Conservation (phyloP, 2,888 invertebrate species). For the Hemithea aestivaria region DNA sequence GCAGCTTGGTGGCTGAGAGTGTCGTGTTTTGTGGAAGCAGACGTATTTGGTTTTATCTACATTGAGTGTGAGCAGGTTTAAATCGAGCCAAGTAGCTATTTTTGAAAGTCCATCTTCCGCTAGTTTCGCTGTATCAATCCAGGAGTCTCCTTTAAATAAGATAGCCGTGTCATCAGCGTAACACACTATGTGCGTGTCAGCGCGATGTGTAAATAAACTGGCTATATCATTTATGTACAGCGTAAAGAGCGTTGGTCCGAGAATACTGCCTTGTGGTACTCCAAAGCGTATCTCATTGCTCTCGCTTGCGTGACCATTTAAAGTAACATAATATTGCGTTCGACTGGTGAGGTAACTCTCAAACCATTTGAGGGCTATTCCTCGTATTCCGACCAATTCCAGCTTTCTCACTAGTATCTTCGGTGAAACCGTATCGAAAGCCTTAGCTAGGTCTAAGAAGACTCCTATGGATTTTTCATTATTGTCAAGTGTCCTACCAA, state of each 20-base stretch:
- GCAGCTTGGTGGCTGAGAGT: background rate
- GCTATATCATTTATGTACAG: background rate
- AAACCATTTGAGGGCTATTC: background rate
- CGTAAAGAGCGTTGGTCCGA: background rate
- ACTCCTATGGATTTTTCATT: background rate
- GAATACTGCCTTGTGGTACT: background rate
- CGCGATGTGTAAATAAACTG: background rate
- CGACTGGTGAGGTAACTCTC: background rate
- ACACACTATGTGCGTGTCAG: background rate
- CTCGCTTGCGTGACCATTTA: background rate
- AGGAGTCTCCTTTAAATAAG: background rate
- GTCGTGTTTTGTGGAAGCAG: background rate
- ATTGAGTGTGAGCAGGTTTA: background rate
- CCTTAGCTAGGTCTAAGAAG: background rate
- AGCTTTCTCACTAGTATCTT: background rate
- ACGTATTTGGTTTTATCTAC: background rate
- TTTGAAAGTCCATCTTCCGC: background rate
- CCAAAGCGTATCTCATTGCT: background rate
- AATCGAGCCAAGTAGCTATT: background rate
- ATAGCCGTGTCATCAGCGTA: conserved; percentile 3
- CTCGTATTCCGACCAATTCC: background rate
- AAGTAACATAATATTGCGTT: background rate
- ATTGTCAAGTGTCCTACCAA: background rate
- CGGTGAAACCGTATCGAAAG: background rate
- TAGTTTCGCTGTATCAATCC: background rate